Evolutionary conservation across 2,888 invertebrate genomes (phyloP).

Genomic region (Erebia palarica): DNA sequence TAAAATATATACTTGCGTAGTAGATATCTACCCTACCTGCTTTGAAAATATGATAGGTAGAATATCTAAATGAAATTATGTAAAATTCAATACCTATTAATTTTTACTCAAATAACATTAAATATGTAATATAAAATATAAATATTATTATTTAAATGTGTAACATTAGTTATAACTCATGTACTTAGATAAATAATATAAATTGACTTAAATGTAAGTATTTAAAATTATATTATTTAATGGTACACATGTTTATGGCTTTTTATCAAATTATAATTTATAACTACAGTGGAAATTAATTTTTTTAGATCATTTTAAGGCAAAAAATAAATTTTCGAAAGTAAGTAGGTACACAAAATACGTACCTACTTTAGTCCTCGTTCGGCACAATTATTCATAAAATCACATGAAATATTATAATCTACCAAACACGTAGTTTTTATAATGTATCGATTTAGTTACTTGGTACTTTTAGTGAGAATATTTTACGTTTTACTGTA

Average conservation of each 20-base stretch:
- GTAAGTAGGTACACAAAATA: conserved; percentile 3
- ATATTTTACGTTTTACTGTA: background rate
- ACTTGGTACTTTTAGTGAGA: conserved; percentile 19
- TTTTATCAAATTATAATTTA: conserved; percentile 5
- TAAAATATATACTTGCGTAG: background rate
- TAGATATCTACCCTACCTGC: background rate
- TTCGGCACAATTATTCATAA: conserved; percentile 16
- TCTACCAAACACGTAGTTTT: conserved; percentile 7
- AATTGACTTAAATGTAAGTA: no score
- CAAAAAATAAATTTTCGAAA: background rate
- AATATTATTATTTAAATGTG: no score
- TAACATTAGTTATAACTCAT: no score
- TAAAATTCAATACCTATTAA: no score
- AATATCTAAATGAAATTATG: no score
- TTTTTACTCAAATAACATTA: no score
- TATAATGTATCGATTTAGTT: background rate
- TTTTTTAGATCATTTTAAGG: background rate
- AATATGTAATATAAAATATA: no score
- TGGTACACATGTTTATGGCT: conserved; percentile 9
- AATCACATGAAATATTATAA: conserved; percentile 17
- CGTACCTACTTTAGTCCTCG: conserved; percentile 10
- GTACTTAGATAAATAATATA: no score
- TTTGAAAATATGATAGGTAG: no score
- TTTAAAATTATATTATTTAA: background rate
- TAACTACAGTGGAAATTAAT: background rate